Evolutionary conservation across 2,113 vertebrate genomes (phyloP), one percentile per base, ranked within the genome.

Genomic region (Embiotoca jacksoni): DNA sequence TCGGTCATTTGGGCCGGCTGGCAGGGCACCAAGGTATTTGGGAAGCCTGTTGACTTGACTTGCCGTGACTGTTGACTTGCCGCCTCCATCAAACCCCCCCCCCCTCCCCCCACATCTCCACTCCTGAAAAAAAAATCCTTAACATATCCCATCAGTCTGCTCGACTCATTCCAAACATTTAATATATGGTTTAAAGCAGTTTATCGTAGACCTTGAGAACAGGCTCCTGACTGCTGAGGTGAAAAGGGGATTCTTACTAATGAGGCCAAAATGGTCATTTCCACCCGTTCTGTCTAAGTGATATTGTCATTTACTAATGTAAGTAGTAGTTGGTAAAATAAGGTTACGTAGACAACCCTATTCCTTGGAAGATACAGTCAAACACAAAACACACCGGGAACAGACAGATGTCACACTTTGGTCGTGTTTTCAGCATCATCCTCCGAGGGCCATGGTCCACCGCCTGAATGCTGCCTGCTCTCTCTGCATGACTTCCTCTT

Each of bases 1-100:
- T 96, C 97, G 94, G 97, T 98, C 95, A 98, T 99, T 95, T 98
- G 98, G 98, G 96, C 97, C 96, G 97, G 94, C 96, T 99, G 98
- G 98, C 96, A 96, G 95, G 98, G 97, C 96, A 96, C 95, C 82
- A 97, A 99, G 98, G 98, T 99, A 99, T 96, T 96, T 95, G 78
- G 90, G 90, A 92, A 93, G 77, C 85, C 88, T 89, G 86, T 75
- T 81, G 75, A 84, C 79, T 73, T 89, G 74, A 73, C 62, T 81
- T 91, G 82, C 89, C 89, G 90, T 93, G 90, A 86, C 72, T 81
- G 83, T 92, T 90, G 88, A 89, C 75, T 83, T 75, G 59, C 89
- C 89, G 92, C 85, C 83, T 83, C 84, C 88, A 57, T 82, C 73
- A 9, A 54, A 23, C 16, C 49, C 6, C 1, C 5, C 55, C 13